phyloP scores from a whole-genome alignment of 2,797 vertebrate species.

The Manis pentadactyla region DNA sequence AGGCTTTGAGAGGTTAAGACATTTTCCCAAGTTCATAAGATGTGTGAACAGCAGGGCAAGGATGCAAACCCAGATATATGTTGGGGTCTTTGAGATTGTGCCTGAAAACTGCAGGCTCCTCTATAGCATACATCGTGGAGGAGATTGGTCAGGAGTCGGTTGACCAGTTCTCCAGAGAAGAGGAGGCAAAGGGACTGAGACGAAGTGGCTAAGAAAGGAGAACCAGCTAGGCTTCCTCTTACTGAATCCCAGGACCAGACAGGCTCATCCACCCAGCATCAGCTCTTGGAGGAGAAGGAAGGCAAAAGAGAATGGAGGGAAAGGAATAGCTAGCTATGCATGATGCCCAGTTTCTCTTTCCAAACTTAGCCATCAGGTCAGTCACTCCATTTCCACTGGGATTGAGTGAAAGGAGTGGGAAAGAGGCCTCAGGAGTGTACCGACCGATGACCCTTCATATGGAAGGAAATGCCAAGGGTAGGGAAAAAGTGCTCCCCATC shows the following conservation, averaged over 20 bases:
- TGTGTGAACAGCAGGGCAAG: neutral
- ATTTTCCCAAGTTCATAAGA: neutral
- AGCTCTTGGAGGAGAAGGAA: neutral
- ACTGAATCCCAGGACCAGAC: neutral
- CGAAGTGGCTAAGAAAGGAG: neutral
- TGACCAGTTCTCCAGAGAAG: neutral
- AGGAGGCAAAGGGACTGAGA: neutral
- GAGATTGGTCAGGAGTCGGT: too few species aligned
- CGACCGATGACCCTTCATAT: rapidly evolving
- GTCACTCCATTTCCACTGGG: neutral
- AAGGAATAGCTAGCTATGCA: neutral
- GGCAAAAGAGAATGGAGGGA: neutral
- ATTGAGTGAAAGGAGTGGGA: too few species aligned
- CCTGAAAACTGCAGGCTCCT: neutral
- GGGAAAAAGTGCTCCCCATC: neutral
- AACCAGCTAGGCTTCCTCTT: neutral
- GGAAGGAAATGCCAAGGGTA: neutral
- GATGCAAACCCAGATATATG: neutral
- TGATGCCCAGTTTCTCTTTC: neutral
- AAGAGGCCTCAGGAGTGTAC: neutral
- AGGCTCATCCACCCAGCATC: rapidly evolving
- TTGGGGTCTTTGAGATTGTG: neutral
- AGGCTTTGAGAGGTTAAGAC: neutral
- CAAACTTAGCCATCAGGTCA: neutral
- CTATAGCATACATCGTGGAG: neutral